phyloP scores from a whole-genome alignment of 2,888 invertebrate genomes.

The Pseudococcus longispinus region DNA sequence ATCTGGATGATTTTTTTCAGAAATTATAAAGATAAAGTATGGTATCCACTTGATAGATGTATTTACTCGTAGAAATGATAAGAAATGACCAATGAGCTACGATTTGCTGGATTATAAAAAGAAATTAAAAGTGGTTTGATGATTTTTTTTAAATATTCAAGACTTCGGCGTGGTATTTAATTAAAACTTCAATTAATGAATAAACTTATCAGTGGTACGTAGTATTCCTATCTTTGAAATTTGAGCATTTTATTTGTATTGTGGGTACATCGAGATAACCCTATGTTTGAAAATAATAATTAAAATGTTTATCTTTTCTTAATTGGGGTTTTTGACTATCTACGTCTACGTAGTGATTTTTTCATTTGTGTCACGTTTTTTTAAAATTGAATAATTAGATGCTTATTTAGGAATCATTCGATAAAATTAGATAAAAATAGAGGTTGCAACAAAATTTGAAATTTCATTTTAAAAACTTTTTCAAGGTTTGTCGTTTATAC shows the following conservation, averaged over 20 bases:
- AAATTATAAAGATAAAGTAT: not conserved
- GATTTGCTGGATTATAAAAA: not conserved
- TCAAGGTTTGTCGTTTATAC: not conserved
- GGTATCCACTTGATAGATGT: not conserved
- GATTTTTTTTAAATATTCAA: not conserved
- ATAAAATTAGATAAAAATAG: too few relatives aligned
- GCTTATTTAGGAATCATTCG: not conserved
- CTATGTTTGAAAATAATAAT: not conserved
- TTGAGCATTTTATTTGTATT: not conserved
- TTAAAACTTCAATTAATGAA: not conserved
- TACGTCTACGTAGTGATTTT: too few relatives aligned
- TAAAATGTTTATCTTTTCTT: too few relatives aligned
- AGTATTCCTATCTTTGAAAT: not conserved
- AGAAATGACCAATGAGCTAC: not conserved
- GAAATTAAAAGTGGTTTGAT: not conserved
- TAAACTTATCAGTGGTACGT: not conserved
- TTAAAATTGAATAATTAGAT: too few relatives aligned
- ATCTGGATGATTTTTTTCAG: not conserved
- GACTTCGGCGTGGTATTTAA: not conserved
- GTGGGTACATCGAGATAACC: not conserved
- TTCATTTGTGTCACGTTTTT: too few relatives aligned
- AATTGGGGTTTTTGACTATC: too few relatives aligned
- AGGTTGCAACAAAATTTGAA: not conserved
- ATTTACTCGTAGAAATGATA: not conserved
- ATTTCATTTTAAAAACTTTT: not conserved